Evolutionary conservation across 2,888 invertebrate species (phyloP).

Genomic region (Eumacrocentrus americanus): DNA sequence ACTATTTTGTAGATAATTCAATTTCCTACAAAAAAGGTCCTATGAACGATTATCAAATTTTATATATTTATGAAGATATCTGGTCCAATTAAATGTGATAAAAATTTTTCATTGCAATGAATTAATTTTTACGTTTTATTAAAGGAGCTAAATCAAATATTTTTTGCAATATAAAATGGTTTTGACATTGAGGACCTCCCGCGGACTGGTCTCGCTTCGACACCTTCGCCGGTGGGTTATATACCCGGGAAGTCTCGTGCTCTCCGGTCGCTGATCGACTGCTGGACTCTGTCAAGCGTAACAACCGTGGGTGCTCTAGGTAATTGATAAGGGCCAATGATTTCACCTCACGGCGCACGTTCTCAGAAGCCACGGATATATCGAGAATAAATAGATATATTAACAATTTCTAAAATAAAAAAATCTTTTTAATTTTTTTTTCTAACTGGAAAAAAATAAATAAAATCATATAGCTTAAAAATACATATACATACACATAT

Average conservation of each 20-base stretch:
- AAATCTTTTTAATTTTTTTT: too few species aligned
- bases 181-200: slow-evolving; percentile 3
- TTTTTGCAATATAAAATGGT: too few species aligned
- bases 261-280: neutral
- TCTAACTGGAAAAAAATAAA: too few species aligned
- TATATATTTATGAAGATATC: neutral
- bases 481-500: neutral
- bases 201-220: slow-evolving; percentile 5
- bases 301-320: slow-evolving; percentile 8
- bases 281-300: slow-evolving; percentile 4
- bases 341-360: neutral
- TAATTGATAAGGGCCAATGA: slow-evolving; percentile 13
- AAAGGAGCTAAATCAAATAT: too few species aligned
- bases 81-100: neutral
- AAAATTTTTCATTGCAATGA: neutral
- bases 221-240: neutral
- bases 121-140: too few species aligned
- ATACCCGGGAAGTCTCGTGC: neutral
- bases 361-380: neutral
- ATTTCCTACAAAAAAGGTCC: too few species aligned
- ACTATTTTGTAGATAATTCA: too few species aligned
- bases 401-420: too few species aligned
- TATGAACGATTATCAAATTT: too few species aligned
- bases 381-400: too few species aligned
- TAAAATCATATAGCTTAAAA: too few species aligned